Evolutionary conservation across 2,797 vertebrate genomes (phyloP), one percentile per base, ranked within the genome.

Genomic region (Hemitrygon akajei): DNA sequence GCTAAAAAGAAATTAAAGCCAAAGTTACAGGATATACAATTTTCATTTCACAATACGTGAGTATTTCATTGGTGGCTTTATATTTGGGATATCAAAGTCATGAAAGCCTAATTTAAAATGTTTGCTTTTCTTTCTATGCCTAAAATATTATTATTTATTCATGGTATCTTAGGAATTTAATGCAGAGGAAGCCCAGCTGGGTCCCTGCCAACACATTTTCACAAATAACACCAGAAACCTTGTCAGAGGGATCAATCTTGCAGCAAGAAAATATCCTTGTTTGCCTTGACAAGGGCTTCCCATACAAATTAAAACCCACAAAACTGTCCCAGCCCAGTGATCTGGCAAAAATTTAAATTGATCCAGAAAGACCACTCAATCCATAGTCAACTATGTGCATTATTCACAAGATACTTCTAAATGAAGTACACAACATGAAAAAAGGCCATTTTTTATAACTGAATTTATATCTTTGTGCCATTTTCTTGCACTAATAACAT

Each of bases 1-100:
- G 96, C 99, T 99, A 96, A 94, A 96, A 96, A 95, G 81, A 95
- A 60, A 94, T 95, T 4, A 94, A 69, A 94, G 95, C 86, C 93
- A 30, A 89, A 86, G 86, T 94, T 93, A 94, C 89, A 94, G 79
- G 11, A 77, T 69, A 76, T 30, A 75, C 63, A 20, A 91, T 56
- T 25, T 30, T 93, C 47, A 69, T 76, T 75, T 12, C 34, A 16
- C 25, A n/a, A 58, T 18, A 76, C 2, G 20, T 25, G 40, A 84
- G 40, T 63, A 11, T 6, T 60, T 60, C 3, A 81, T 47, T 81
- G 37, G 77, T 11, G 10, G 40, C 56, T 25, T 47, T 47, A 25
- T 40, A 27, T 56, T 82, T 40, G 20, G 37, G 3, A 56, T 20
- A 82, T 82, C 40, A 7, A 22, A 9, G 47, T 56, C 10, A 20